Evolutionary conservation across 2,888 invertebrate species (phyloP).

Genomic region (Apodemia mormo): DNA sequence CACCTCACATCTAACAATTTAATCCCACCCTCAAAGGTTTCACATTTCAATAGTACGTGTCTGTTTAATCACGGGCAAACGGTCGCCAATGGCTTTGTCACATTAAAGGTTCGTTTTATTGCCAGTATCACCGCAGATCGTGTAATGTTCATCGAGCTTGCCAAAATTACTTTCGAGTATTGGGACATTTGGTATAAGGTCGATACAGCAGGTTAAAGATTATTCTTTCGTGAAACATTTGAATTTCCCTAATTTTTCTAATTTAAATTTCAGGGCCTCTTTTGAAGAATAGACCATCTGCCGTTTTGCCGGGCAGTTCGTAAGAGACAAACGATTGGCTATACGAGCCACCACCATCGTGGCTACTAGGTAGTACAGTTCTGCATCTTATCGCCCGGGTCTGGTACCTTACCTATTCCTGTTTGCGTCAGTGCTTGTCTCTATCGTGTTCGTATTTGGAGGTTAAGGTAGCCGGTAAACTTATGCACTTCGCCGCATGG

Average conservation of each 20-base stretch:
- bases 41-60: conserved; percentile 43
- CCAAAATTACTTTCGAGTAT: conserved; percentile 47
- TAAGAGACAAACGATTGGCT: too few relatives aligned
- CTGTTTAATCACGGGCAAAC: conserved; percentile 47
- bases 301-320: too few relatives aligned
- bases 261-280: too few relatives aligned
- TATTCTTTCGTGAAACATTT: conserved; percentile 21
- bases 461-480: too few relatives aligned
- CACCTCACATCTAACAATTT: conserved; percentile 27
- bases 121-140: conserved; percentile 40
- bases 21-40: conserved; percentile 30
- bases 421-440: too few relatives aligned
- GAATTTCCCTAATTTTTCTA: not conserved
- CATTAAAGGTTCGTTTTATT: conserved; percentile 47
- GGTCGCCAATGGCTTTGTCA: conserved; percentile 48
- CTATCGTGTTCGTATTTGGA: too few relatives aligned
- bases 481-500: too few relatives aligned
- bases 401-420: too few relatives aligned
- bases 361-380: too few relatives aligned
- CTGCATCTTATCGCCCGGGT: too few relatives aligned
- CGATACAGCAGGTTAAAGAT: conserved; percentile 34
- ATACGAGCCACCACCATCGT: too few relatives aligned
- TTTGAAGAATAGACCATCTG: too few relatives aligned
- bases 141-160: conserved; percentile 44
- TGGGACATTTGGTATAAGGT: conserved; percentile 35